Conservation (phyloP, 2,113 vertebrate species). For the Pseudopipra pipra region DNA sequence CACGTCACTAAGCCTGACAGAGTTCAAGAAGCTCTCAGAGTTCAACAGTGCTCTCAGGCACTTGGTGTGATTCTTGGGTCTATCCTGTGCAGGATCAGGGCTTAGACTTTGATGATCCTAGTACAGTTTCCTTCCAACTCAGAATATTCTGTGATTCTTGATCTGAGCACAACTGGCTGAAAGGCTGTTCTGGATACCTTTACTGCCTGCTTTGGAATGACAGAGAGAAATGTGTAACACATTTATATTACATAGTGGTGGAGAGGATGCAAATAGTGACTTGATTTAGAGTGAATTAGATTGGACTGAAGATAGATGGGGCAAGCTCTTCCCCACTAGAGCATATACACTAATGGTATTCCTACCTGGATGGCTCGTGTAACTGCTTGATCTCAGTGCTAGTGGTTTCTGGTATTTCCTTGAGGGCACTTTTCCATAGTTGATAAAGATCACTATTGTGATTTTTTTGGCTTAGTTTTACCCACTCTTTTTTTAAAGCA, state of each 20-base stretch:
- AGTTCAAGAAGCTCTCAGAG: neutral
- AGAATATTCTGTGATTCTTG: neutral
- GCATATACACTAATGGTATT: neutral
- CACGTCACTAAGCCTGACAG: neutral
- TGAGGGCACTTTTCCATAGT: neutral
- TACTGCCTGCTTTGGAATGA: neutral
- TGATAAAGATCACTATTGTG: neutral
- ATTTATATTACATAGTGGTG: neutral
- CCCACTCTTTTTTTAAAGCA: neutral
- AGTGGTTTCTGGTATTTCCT: neutral
- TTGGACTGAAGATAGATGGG: neutral
- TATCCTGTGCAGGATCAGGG: neutral
- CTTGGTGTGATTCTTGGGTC: neutral
- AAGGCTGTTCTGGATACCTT: neutral
- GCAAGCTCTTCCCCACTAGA: neutral
- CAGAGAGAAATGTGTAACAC: neutral
- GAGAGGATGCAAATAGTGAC: neutral
- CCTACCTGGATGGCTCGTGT: neutral
- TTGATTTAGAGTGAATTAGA: neutral
- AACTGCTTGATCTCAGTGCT: neutral
- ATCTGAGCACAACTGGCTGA: neutral
- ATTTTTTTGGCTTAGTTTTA: neutral
- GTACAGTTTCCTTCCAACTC: neutral
- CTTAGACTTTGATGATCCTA: neutral
- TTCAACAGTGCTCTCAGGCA: neutral